Evolutionary conservation across 2,888 invertebrate genomes (phyloP).

Genomic region (Pheosia gnoma): DNA sequence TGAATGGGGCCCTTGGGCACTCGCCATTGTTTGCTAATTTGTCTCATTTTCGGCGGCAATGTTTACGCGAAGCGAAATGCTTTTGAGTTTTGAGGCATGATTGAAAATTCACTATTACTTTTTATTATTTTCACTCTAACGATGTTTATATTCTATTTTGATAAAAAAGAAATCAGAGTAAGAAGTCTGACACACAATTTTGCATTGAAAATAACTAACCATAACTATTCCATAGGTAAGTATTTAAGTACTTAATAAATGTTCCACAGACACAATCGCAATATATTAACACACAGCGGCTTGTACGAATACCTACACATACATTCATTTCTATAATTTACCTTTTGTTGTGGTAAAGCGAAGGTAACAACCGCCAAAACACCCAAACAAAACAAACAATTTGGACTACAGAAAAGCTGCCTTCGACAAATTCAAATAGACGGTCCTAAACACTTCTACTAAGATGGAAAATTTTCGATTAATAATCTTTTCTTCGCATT

Average conservation of each 20-base stretch:
- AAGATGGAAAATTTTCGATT: constrained; percentile 72
- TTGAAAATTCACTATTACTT: not conserved
- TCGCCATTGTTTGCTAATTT: constrained; percentile 34
- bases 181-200: too few species aligned
- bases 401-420: constrained; percentile 36
- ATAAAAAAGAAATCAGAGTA: too few species aligned
- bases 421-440: constrained; percentile 60
- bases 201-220: too few species aligned
- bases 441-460: constrained; percentile 50
- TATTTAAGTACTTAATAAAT: too few species aligned
- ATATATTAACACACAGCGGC: too few species aligned
- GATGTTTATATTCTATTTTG: too few species aligned
- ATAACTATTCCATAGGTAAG: too few species aligned
- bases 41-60: constrained; percentile 15
- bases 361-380: constrained; percentile 16
- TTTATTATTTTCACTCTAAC: too few species aligned
- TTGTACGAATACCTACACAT: too few species aligned
- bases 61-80: constrained; percentile 14
- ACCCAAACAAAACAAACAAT: constrained; percentile 36
- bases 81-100: not conserved
- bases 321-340: too few species aligned
- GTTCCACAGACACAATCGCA: too few species aligned
- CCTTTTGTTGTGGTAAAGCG: not conserved
- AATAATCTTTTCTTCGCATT: constrained; percentile 75
- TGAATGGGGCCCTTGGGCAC: constrained; percentile 40